These are phyloP conservation scores for Orthosia cruda DNA, from an alignment of 2,888 invertebrate genomes.

Conservation along the genomic window DNA sequence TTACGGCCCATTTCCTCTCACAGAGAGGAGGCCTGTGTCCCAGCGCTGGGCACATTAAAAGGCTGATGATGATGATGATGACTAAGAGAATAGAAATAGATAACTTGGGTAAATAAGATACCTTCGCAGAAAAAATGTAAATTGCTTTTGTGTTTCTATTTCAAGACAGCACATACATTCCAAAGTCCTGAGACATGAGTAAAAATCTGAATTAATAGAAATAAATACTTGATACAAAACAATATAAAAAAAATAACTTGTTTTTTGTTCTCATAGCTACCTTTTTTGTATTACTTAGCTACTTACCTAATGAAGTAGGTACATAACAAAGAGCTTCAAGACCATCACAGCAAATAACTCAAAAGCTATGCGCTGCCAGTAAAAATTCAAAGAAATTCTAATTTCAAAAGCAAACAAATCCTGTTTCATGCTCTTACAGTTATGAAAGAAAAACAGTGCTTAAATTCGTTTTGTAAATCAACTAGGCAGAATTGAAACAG, in stretches of 20 bases:
- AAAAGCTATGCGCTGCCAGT: conserved; percentile 4
- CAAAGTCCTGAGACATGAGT: too few relatives aligned
- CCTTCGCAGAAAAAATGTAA: too few relatives aligned
- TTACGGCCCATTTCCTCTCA: too few relatives aligned
- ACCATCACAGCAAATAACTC: conserved; percentile 15
- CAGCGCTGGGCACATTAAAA: too few relatives aligned
- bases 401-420: conserved; percentile 52
- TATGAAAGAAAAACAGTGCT: conserved; percentile 19
- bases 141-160: too few relatives aligned
- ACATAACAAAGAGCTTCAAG: neutral
- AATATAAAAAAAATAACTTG: neutral
- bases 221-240: too few relatives aligned
- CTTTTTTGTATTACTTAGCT: neutral
- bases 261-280: neutral
- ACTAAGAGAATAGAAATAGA: too few relatives aligned
- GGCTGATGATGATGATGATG: too few relatives aligned
- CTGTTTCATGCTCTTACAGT: conserved; percentile 39
- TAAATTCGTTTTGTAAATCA: conserved; percentile 21
- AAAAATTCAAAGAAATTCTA: conserved; percentile 33
- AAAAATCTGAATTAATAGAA: too few relatives aligned
- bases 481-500: neutral
- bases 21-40: too few relatives aligned
- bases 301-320: conserved; percentile 2
- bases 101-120: too few relatives aligned
- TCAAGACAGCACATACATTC: too few relatives aligned